These are phyloP conservation scores for Aplidium turbinatum DNA, from an alignment of 23 tunicate species.

Conservation along the genomic window DNA sequence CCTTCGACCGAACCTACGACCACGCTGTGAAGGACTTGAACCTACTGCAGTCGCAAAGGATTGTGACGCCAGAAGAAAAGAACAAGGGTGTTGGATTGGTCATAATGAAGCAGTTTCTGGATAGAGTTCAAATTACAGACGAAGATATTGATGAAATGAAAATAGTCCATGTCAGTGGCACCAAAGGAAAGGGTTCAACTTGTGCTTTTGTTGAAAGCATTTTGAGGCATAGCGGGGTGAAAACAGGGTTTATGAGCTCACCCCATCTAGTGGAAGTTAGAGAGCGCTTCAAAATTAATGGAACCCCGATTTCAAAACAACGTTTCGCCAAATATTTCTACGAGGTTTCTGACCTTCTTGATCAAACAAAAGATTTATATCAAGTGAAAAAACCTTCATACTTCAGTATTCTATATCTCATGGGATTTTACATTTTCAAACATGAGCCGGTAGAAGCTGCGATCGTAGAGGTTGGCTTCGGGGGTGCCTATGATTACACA, in stretches of 20 bases:
- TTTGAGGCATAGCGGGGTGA: constrained; percentile 65
- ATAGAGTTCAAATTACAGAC: constrained; percentile 49
- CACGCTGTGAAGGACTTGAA: constrained; percentile 75
- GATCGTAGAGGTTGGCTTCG: constrained; percentile 93
- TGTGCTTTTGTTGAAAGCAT: constrained; percentile 93
- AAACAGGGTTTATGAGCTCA: constrained; percentile 89
- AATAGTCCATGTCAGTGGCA: constrained; percentile 70
- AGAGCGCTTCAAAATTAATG: constrained; percentile 82
- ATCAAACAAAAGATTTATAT: constrained; percentile 36
- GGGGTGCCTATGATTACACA: constrained; percentile 89
- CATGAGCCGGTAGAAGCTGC: constrained; percentile 73
- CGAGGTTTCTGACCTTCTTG: constrained; percentile 49
- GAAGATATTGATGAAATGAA: constrained; percentile 48
- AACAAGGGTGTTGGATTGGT: constrained; percentile 48
- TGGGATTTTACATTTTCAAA: constrained; percentile 81
- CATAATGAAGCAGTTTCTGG: constrained; percentile 59
- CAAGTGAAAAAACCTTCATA: constrained; percentile 61
- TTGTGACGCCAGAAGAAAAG: constrained; percentile 23
- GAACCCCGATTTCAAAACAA: constrained; percentile 62
- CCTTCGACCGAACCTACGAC: constrained; percentile 49
- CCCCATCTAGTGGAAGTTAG: constrained; percentile 91
- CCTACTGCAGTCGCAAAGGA: constrained; percentile 41
- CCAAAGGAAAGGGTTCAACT: constrained; percentile 97
- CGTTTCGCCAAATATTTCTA: constrained; percentile 75
- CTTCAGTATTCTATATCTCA: constrained; percentile 64